Conservation (phyloP, 2,113 vertebrate species). For the Ranitomeya imitator region DNA sequence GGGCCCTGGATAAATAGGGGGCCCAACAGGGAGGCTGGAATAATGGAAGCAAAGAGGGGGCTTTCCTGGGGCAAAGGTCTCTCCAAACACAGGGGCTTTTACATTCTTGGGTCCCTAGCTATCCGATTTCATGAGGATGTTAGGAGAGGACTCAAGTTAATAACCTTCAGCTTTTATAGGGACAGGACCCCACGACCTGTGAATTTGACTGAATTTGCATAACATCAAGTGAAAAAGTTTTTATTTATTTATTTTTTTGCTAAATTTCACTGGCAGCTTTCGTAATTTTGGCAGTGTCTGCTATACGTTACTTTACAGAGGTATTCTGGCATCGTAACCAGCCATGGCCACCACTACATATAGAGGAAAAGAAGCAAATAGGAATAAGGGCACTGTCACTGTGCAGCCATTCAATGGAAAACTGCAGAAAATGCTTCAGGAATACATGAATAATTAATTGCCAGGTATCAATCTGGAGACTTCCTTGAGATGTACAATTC, state of each 20-base stretch:
- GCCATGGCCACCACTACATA: neutral
- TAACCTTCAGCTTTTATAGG: neutral
- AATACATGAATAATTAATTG: neutral
- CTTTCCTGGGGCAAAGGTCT: conserved; percentile 2
- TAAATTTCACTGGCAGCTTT: conserved; percentile 14
- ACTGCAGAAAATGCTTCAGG: neutral
- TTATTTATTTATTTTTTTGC: neutral
- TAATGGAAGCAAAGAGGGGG: conserved; percentile 38
- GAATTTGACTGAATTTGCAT: neutral
- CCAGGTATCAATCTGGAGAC: neutral
- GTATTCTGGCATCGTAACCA: neutral
- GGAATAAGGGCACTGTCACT: too few relatives aligned
- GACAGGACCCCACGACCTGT: neutral
- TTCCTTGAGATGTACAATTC: neutral
- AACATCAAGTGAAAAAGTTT: neutral
- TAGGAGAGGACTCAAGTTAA: neutral
- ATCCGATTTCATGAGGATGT: neutral
- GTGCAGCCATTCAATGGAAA: neutral
- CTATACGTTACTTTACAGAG: conserved; percentile 15
- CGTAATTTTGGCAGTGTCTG: conserved; percentile 25
- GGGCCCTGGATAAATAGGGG: conserved; percentile 9
- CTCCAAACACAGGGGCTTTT: neutral
- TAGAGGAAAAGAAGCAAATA: neutral
- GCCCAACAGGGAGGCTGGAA: conserved; percentile 21
- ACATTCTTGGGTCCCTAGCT: neutral